Conservation (phyloP, 2,797 vertebrate genomes). For the Aulostomus chinensis region DNA sequence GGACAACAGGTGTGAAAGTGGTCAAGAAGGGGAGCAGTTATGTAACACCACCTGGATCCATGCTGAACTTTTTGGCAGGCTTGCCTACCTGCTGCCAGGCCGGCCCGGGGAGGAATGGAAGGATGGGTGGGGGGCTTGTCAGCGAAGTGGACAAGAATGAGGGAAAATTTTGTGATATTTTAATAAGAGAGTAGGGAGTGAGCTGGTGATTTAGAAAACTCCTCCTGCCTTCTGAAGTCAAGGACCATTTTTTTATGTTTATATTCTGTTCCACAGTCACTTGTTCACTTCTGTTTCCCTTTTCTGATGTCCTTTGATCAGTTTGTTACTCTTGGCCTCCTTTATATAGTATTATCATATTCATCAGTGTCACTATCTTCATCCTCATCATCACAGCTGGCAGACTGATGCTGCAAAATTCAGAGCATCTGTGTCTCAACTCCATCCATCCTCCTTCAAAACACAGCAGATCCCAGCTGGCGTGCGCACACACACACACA, state of each 20-base stretch:
- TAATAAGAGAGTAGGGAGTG: constrained; percentile 68
- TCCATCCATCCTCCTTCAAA: constrained; percentile 31
- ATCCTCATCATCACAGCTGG: constrained; percentile 25
- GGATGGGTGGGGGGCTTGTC: constrained; percentile 12
- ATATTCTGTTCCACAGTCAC: constrained; percentile 38
- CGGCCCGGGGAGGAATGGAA: constrained; percentile 12
- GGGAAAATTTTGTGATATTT: constrained; percentile 70
- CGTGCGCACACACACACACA: constrained; percentile 3
- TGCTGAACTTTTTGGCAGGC: constrained; percentile 36
- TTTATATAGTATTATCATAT: constrained; percentile 41
- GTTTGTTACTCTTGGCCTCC: constrained; percentile 55
- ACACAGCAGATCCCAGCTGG: constrained; percentile 13
- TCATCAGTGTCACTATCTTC: constrained; percentile 21
- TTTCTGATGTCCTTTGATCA: constrained; percentile 29
- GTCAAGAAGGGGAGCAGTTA: constrained; percentile 23
- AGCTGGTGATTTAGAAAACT: constrained; percentile 66
- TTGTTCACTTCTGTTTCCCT: constrained; percentile 29
- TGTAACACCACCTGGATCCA: constrained; percentile 43
- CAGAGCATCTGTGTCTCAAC: constrained; percentile 59
- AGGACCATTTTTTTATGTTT: constrained; percentile 51
- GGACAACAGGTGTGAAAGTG: constrained; percentile 13
- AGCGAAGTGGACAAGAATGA: constrained; percentile 20
- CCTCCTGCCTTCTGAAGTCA: constrained; percentile 75
- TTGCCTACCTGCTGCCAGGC: constrained; percentile 15
- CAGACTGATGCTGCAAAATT: constrained; percentile 49